Evolutionary conservation across 2,888 invertebrate genomes (phyloP), one percentile per base, ranked within the genome.

Genomic region (Apantesis nais): DNA sequence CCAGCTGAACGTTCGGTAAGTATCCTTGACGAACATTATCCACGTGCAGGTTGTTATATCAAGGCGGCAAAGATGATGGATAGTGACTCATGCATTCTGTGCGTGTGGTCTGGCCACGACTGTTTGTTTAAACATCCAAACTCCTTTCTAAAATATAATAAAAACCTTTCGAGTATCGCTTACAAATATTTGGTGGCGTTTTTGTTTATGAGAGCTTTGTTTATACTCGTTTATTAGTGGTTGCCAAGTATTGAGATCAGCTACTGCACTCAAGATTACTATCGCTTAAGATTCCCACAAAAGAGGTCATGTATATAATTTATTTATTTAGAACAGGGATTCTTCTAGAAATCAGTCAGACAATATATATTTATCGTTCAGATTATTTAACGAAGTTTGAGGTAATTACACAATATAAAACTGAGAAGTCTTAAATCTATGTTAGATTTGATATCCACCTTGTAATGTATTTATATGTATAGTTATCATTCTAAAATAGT

Each of bases 81-180:
- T 75, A 75, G 75, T 83, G 83, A 82, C 73, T 88, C 86, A 88
- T 74, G 80, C 87, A 81, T 69, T 61, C 76, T 44, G 68, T 73
- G 88, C 84, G 90, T 90, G 91, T 90, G 91, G 91, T 86, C 90
- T 80, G 74, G 66, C 78, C 72, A 71, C 72, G 19, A 81, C 29
- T 85, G 83, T 86, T 87, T 84, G 85, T 85, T 86, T 86, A 74
- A 65, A 76, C 62, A 77, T 16, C 75, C 73, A 75, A 85, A 78
- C 82, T 83, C 71, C 81, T 84, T 81, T 80, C 79, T 77, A 73
- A 83, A 85, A 79, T 79, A 83, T 78, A 85, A 83, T 86, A 85
- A 87, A 84, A 78, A 78, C 73, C 22, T 31, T 75, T 71, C 55
- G 70, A 74, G 71, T 75, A 81, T 83, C 73, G 81, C 78, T 83